Percentiles rank a stretch among this genome's conserved stretches.
Evolutionary conservation across 2,888 invertebrate species (phyloP).

Genomic region (Idaea dimidiata): DNA sequence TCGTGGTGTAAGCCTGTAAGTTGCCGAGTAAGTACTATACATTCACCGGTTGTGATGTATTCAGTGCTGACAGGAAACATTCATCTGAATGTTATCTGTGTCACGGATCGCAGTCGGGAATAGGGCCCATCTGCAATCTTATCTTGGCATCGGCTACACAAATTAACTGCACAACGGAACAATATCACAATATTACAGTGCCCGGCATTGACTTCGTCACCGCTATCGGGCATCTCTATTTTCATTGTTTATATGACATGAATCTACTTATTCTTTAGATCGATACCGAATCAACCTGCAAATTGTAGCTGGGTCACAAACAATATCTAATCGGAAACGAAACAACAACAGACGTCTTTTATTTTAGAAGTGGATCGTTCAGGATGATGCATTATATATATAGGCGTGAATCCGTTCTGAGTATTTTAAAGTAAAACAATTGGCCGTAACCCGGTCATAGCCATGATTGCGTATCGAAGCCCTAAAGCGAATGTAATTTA

Average conservation of each 20-base stretch:
- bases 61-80: constrained; percentile 51
- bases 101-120: constrained; percentile 57
- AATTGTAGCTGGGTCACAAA: constrained; percentile 45
- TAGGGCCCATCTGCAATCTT: constrained; percentile 48
- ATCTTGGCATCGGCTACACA: constrained; percentile 51
- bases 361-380: constrained; percentile 28
- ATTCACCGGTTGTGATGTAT: constrained; percentile 38
- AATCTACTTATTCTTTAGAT: constrained; percentile 40
- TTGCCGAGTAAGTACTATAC: constrained; percentile 13
- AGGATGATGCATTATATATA: constrained; percentile 18
- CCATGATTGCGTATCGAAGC: constrained; percentile 14
- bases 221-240: constrained; percentile 45
- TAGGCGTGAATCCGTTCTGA: constrained; percentile 17
- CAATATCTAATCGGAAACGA: constrained; percentile 38
- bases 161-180: constrained; percentile 55
- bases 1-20: neutral
- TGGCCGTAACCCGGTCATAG: constrained; percentile 17
- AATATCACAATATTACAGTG: constrained; percentile 44
- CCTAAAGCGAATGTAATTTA: constrained; percentile 17
- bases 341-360: constrained; percentile 27
- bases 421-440: constrained; percentile 20
- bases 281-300: constrained; percentile 44
- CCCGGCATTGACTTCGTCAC: constrained; percentile 35
- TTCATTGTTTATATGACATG: constrained; percentile 52
- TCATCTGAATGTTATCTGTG: constrained; percentile 57